Evolutionary conservation across 2,113 vertebrate species (phyloP), one percentile per base, ranked within the genome.

Genomic region (Caranx ignobilis): DNA sequence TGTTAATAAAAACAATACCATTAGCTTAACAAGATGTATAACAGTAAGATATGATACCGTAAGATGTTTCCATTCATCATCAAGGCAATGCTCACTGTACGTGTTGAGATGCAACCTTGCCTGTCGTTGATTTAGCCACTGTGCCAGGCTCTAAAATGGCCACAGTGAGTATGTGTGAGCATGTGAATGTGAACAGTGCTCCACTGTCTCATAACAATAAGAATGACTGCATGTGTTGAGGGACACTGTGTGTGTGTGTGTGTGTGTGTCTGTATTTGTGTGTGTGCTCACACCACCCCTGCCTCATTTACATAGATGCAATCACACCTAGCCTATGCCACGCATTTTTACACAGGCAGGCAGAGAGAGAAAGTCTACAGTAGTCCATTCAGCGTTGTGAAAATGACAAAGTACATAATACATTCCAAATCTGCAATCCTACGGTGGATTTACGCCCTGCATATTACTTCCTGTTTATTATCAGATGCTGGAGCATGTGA

Each of bases 221-320:
- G 83, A 88, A 64, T 76, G 86, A 86, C 85, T 90, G 89, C 85
- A 80, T 89, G 86, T 77, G 88, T 87, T 77, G 69, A 76, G 55
- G 63, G 74, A 82, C 64, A 65, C 32, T 89, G 81, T 79, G 84
- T 83, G 63, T 77, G 73, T 63, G 71, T 74, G 63, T 73, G 62
- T 67, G 57, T 75, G 72, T 67, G 47, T 65, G 75, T 73, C 32
- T 74, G 8, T 41, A 41, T 74, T 62, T 57, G 34, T 72, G 57
- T 31, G 64, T 52, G 61, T 71, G 50, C 82, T 78, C 72, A 79
- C 82, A 71, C 87, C 80, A 85, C 87, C 79, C 79, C 80, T 81
- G 73, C 72, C 83, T 91, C 73, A 94, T 93, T 91, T 93, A 81
- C 93, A 94, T 91, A 91, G 89, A 94, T 89, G 83, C 87, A 91